Percentiles rank a stretch among this genome's conserved stretches.
Conservation (phyloP, 2,888 invertebrate genomes). For the Callyntrura guangdongensis region DNA sequence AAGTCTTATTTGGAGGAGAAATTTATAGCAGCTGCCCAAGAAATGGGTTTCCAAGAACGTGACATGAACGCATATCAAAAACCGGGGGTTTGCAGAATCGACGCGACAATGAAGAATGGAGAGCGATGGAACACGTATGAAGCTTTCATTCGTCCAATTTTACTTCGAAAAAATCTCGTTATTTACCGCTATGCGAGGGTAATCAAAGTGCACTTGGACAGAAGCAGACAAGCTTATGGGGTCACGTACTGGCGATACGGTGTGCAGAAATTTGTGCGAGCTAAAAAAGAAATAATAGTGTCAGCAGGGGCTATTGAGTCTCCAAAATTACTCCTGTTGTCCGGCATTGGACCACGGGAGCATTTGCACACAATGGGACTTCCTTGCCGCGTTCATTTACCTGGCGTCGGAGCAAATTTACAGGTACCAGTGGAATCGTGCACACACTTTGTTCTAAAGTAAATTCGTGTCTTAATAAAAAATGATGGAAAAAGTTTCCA, state of each 20-base stretch:
- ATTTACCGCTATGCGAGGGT: slow-evolving; percentile 81
- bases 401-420: slow-evolving; percentile 80
- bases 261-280: slow-evolving; percentile 77
- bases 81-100: slow-evolving; percentile 79
- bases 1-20: slow-evolving; percentile 73
- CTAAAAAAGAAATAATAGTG: slow-evolving; percentile 81
- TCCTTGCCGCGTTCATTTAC: slow-evolving; percentile 78
- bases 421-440: too few relatives aligned
- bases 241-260: slow-evolving; percentile 82
- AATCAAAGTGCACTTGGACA: slow-evolving; percentile 81
- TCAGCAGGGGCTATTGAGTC: slow-evolving; percentile 81
- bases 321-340: slow-evolving; percentile 81
- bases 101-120: slow-evolving; percentile 81
- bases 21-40: slow-evolving; percentile 79
- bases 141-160: slow-evolving; percentile 79
- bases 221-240: slow-evolving; percentile 81
- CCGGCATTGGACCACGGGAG: slow-evolving; percentile 79
- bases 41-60: slow-evolving; percentile 75
- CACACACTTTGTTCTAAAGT: too few relatives aligned
- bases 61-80: slow-evolving; percentile 81
- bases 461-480: too few relatives aligned
- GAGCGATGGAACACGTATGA: slow-evolving; percentile 77
- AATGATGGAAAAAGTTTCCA: too few relatives aligned
- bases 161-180: slow-evolving; percentile 76
- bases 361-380: slow-evolving; percentile 78